phyloP scores from a whole-genome alignment of 2,113 vertebrate species.

The Oxyruncus cristatus region DNA sequence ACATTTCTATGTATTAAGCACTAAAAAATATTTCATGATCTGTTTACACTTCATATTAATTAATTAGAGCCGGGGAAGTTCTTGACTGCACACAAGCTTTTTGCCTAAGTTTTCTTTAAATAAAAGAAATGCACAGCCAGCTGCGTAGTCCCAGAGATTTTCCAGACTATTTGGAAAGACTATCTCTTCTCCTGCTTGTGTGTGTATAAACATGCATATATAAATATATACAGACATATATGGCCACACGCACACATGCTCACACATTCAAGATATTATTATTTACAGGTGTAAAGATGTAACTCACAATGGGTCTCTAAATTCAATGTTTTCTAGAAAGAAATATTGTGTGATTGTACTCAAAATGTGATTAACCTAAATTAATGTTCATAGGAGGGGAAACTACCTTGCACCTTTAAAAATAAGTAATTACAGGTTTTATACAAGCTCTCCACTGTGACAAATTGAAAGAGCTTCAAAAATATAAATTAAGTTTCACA shows the following conservation, averaged over 20 bases:
- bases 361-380: not conserved
- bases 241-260: not conserved
- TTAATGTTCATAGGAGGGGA: not conserved
- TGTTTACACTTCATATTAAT: conserved; percentile 42
- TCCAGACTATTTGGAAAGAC: conserved; percentile 32
- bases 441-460: not conserved
- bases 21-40: conserved; percentile 55
- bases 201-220: not conserved
- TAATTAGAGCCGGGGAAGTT: conserved; percentile 39
- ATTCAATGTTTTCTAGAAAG: not conserved
- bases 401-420: not conserved
- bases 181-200: not conserved
- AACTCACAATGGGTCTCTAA: not conserved
- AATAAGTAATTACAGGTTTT: not conserved
- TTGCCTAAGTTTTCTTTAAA: not conserved
- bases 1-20: conserved; percentile 32
- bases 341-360: not conserved
- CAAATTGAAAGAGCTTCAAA: not conserved
- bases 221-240: not conserved
- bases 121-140: conserved; percentile 7
- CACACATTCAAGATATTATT: not conserved
- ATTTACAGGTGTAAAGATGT: conserved; percentile 22
- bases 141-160: not conserved
- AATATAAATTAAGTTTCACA: not conserved
- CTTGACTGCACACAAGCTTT: conserved; percentile 27